phyloP scores from a whole-genome alignment of 92 coral and sea anemone genomes.

The Galaxea fascicularis region DNA sequence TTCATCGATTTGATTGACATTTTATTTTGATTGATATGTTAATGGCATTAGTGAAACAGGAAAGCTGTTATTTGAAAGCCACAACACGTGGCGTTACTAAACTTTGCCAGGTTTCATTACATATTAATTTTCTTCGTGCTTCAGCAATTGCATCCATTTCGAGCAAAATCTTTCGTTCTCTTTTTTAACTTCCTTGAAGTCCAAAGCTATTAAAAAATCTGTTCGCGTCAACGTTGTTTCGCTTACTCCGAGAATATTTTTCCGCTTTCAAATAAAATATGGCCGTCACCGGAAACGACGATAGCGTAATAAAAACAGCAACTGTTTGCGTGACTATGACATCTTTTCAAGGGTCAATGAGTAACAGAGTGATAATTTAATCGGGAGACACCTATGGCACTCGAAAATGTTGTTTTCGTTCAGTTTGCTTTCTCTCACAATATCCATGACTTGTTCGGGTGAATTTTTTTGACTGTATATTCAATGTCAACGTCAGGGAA shows the following conservation, averaged over 20 bases:
- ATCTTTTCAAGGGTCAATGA: slow-evolving; percentile 32
- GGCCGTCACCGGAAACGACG: slow-evolving; percentile 41
- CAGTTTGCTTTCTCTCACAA: neutral
- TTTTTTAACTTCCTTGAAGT: slow-evolving; percentile 14
- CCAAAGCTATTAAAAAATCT: neutral
- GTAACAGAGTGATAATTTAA: neutral
- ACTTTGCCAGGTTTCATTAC: slow-evolving; percentile 26
- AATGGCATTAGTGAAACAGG: slow-evolving; percentile 43
- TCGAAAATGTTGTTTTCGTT: neutral
- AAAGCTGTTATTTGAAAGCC: slow-evolving; percentile 15
- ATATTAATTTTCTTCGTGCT: neutral
- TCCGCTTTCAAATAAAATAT: slow-evolving; percentile 21
- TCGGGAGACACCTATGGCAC: too few relatives aligned
- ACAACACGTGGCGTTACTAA: slow-evolving; percentile 38
- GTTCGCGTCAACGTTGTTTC: neutral
- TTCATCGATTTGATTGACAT: slow-evolving; percentile 37
- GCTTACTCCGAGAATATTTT: neutral
- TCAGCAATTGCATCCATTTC: slow-evolving; percentile 21
- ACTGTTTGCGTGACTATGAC: slow-evolving; percentile 36
- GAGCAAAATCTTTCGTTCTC: slow-evolving; percentile 15
- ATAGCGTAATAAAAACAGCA: neutral
- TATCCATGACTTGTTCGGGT: neutral
- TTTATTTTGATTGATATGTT: slow-evolving; percentile 31
- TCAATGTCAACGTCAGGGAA: too few relatives aligned
- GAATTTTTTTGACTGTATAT: neutral